Evolutionary conservation across 2,113 vertebrate species (phyloP), one percentile per base, ranked within the genome.

Genomic region (Ptilorrhoa leucosticta): DNA sequence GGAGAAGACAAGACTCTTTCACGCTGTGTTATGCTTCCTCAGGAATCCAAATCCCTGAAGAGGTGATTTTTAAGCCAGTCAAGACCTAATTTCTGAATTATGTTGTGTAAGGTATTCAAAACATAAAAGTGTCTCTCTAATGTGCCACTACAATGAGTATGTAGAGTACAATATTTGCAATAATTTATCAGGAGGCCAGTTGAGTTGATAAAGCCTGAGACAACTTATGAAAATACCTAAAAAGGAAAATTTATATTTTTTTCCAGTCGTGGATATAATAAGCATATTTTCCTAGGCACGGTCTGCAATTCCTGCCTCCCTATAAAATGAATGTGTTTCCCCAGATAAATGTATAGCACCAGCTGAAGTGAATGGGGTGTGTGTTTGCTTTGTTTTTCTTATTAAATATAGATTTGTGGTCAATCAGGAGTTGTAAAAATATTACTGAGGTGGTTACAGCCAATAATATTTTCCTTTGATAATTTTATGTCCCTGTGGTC

Each of bases 371-470:
- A 97, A 96, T 96, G 69, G 83, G 68, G 83, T 95, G 88, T 94
- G 90, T 96, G 93, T 96, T 96, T 89, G 64, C 90, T 95, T 96
- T 94, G 90, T 96, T 97, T 95, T 96, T 83, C 94, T 94, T 96
- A 96, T 96, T 96, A 96, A 96, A 94, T 96, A 97, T 96, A 95
- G 93, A 96, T 96, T 86, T 96, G 93, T 96, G 94, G 96, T 97
- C 90, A 95, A 96, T 96, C 96, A 94, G 79, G 68, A 97, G 92
- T 87, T 94, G 92, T 96, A 94, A 97, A 96, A 97, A 95, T 97
- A 94, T 89, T 95, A 96, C 80, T 5, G 7, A 96, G 93, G 96
- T 95, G 92, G 92, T 97, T 96, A 96, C 72, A 93, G 92, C 93
- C 93, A 94, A 90, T 96, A 94, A 95, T 95, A 95, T 93, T 96